These are phyloP conservation scores for Rhinolophus ferrumequinum DNA, from an alignment of 2,113 vertebrate species.

Conservation along the genomic window DNA sequence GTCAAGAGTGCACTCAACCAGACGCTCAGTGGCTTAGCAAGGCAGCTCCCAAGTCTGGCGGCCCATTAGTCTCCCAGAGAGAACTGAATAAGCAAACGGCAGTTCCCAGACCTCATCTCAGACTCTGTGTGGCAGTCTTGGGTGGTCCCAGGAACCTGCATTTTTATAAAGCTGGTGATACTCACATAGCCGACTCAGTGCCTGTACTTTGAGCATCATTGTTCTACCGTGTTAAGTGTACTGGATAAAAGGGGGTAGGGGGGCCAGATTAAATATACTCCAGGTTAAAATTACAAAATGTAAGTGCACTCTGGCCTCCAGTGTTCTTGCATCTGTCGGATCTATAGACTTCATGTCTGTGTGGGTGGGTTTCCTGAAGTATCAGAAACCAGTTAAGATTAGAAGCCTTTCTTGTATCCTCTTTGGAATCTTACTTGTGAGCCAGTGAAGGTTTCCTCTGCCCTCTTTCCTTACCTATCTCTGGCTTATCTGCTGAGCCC, in stretches of 20 bases:
- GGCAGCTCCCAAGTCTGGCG: background rate
- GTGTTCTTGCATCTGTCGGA: background rate
- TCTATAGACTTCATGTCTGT: background rate
- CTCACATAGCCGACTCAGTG: no score
- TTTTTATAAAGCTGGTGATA: background rate
- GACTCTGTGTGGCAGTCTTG: background rate
- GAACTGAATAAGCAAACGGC: background rate
- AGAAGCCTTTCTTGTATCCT: background rate
- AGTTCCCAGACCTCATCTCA: background rate
- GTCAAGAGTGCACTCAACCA: background rate
- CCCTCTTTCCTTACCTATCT: background rate
- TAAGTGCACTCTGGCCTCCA: fast-evolving
- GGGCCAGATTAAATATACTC: background rate
- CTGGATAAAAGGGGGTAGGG: background rate
- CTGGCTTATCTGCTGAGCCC: background rate
- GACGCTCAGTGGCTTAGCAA: background rate
- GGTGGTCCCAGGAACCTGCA: no score
- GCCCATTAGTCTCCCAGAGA: background rate
- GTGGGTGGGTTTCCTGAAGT: background rate
- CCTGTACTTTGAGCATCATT: background rate
- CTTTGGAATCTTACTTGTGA: background rate
- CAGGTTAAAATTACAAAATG: background rate
- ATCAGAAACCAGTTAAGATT: background rate
- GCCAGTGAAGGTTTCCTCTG: background rate
- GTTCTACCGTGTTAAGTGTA: background rate